phyloP scores from a whole-genome alignment of 2,113 vertebrate genomes.

The Oncorhynchus keta region DNA sequence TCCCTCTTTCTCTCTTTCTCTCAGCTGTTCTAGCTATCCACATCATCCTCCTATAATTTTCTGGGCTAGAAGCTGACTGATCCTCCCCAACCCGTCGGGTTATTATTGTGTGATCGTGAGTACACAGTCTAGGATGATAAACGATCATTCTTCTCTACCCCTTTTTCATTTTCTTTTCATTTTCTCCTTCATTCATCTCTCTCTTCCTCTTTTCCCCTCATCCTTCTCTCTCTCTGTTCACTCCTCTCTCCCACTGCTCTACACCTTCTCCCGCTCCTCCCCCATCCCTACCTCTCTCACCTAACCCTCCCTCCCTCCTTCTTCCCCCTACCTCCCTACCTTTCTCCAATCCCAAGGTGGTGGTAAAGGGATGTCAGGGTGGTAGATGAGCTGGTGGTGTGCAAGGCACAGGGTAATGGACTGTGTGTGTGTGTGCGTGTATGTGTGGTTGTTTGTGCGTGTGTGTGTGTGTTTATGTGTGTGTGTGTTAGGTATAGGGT shows the following conservation, averaged over 20 bases:
- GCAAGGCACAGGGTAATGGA: slow-evolving; percentile 57
- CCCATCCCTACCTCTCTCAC: slow-evolving; percentile 16
- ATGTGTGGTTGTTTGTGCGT: no score
- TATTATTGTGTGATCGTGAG: slow-evolving; percentile 67
- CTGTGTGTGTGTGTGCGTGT: slow-evolving; percentile 54
- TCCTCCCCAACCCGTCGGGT: slow-evolving; percentile 64
- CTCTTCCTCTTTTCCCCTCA: slow-evolving; percentile 30
- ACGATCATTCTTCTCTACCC: slow-evolving; percentile 62
- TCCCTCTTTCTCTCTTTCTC: slow-evolving; percentile 11
- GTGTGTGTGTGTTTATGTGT: slow-evolving; percentile 34
- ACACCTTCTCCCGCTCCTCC: slow-evolving; percentile 27
- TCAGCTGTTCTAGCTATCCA: slow-evolving; percentile 50
- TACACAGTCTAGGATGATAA: slow-evolving; percentile 62
- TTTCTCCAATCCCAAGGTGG: slow-evolving; percentile 23
- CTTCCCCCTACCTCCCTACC: neutral
- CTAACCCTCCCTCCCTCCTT: slow-evolving; percentile 10
- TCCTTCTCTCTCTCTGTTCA: slow-evolving; percentile 17
- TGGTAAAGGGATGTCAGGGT: slow-evolving; percentile 48
- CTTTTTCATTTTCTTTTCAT: slow-evolving; percentile 64
- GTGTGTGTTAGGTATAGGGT: slow-evolving; percentile 19
- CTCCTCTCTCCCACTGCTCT: neutral
- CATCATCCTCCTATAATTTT: slow-evolving; percentile 64
- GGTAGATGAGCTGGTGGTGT: slow-evolving; percentile 54
- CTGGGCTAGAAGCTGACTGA: slow-evolving; percentile 64
- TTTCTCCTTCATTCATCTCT: slow-evolving; percentile 37